These are phyloP conservation scores for Natator depressus DNA, from an alignment of 2,113 vertebrate species.

Conservation along the genomic window DNA sequence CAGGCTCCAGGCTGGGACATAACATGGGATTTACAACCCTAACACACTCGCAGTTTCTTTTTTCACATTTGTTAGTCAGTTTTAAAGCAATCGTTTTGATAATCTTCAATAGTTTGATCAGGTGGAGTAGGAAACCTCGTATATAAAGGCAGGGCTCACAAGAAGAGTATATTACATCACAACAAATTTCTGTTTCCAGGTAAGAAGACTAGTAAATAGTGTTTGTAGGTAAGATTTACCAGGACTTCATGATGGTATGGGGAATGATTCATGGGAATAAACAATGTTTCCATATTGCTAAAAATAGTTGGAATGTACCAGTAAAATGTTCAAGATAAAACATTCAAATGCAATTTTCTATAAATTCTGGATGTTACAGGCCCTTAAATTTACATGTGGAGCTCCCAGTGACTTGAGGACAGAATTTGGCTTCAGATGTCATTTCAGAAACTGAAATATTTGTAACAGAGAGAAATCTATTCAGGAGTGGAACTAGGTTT, in stretches of 20 bases:
- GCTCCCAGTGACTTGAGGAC: neutral
- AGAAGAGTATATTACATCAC: neutral
- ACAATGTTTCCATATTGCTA: neutral
- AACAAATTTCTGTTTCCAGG: neutral
- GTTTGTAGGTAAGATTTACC: neutral
- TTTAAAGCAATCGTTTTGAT: neutral
- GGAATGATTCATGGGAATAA: neutral
- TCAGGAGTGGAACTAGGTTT: neutral
- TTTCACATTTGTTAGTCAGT: neutral
- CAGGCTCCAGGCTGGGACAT: neutral
- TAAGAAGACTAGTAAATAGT: neutral
- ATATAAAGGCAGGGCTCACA: neutral
- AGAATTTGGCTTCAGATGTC: neutral
- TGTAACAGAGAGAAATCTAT: neutral
- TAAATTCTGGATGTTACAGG: neutral
- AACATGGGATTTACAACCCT: neutral
- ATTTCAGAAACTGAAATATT: neutral
- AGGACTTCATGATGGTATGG: neutral
- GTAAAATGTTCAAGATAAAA: neutral
- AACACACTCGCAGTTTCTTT: neutral
- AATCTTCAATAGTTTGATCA: neutral
- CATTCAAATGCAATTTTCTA: neutral
- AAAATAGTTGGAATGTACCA: neutral
- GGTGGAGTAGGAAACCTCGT: too few relatives aligned
- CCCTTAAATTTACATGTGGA: neutral